These are phyloP conservation scores for Adela reaumurella DNA, from an alignment of 2,888 invertebrate genomes.

Conservation along the genomic window DNA sequence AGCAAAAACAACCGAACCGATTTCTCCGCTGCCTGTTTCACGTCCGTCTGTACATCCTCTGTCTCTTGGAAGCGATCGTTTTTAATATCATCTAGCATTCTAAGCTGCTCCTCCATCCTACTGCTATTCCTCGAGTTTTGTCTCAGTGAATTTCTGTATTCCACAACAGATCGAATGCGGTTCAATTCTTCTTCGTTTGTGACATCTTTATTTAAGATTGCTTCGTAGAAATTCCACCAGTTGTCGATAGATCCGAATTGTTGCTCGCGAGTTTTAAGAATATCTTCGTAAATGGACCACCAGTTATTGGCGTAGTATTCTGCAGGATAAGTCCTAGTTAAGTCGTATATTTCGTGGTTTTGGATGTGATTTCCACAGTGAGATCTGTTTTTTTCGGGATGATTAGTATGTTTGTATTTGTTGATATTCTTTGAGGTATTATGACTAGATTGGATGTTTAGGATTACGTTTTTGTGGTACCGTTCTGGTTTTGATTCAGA, in stretches of 20 bases:
- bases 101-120: slow-evolving; percentile 38
- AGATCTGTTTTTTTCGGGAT: slow-evolving; percentile 21
- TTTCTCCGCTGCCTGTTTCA: slow-evolving; percentile 21
- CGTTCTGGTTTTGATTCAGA: slow-evolving; percentile 17
- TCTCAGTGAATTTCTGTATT: slow-evolving; percentile 21
- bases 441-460: slow-evolving; percentile 25
- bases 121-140: slow-evolving; percentile 31
- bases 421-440: slow-evolving; percentile 24
- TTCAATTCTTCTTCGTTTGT: slow-evolving; percentile 27
- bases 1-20: slow-evolving; percentile 25
- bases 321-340: slow-evolving; percentile 38
- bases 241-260: slow-evolving; percentile 48
- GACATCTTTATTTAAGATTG: slow-evolving; percentile 28
- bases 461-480: slow-evolving; percentile 26
- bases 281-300: slow-evolving; percentile 48
- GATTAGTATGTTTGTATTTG: slow-evolving; percentile 21
- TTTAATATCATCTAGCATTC: slow-evolving; percentile 35
- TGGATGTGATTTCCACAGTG: slow-evolving; percentile 21
- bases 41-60: slow-evolving; percentile 24
- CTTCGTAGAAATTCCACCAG: slow-evolving; percentile 49
- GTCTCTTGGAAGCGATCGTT: slow-evolving; percentile 33
- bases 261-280: slow-evolving; percentile 36
- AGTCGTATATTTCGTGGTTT: slow-evolving; percentile 33
- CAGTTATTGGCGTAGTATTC: slow-evolving; percentile 51
- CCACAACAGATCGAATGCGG: slow-evolving; percentile 26